Percentiles rank a stretch among this genome's conserved stretches.
Conservation (phyloP, 2,797 vertebrate genomes). For the Cirrhinus molitorella region DNA sequence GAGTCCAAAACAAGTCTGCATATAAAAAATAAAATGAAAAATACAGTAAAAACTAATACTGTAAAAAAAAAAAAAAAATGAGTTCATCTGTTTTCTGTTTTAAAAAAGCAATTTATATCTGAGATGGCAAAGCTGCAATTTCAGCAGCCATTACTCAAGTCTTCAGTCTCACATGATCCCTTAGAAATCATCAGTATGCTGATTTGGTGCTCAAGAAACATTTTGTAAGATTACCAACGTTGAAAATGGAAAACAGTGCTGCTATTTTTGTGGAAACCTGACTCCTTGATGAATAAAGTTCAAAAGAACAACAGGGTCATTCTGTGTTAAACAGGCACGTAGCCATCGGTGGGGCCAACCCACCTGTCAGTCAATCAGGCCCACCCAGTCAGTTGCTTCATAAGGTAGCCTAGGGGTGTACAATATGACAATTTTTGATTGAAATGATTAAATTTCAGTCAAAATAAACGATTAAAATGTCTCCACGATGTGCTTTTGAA, state of each 20-base stretch:
- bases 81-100: background rate
- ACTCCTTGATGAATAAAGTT: background rate
- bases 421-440: too few species aligned
- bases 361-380: too few species aligned
- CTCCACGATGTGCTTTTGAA: too few species aligned
- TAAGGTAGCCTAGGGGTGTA: too few species aligned
- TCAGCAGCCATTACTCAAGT: background rate
- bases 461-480: too few species aligned
- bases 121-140: background rate
- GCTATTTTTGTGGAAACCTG: background rate
- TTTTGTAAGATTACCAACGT: background rate
- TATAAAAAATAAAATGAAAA: background rate
- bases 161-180: background rate
- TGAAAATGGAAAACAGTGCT: background rate
- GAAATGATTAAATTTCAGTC: too few species aligned
- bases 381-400: too few species aligned
- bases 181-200: background rate
- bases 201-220: background rate
- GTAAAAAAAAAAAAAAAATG: too few species aligned
- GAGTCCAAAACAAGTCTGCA: background rate
- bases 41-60: too few species aligned
- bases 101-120: background rate
- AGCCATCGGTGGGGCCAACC: too few species aligned
- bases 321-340: too few species aligned
- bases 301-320: background rate